Percentiles rank a stretch among this genome's conserved stretches.
Conservation (phyloP, 1,140 invertebrate genomes). For the Gonatopus flavifemur region DNA sequence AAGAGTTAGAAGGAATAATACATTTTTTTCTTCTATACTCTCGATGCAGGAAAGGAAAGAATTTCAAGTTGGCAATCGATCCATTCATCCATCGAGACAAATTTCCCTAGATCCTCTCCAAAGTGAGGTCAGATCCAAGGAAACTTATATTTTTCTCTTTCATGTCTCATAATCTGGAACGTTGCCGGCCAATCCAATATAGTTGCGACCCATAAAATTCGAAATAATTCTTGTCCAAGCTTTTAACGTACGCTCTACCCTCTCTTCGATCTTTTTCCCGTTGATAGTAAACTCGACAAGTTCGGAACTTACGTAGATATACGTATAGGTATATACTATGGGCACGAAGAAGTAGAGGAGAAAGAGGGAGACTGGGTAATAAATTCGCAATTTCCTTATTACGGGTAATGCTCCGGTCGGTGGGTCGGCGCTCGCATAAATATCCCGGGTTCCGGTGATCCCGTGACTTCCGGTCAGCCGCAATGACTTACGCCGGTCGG, state of each 20-base stretch:
- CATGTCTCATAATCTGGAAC: conserved; percentile 31
- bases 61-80: no score
- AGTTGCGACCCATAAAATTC: conserved; percentile 42
- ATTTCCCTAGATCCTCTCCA: no score
- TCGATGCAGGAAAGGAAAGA: no score
- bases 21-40: no score
- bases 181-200: conserved; percentile 33
- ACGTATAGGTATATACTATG: no score
- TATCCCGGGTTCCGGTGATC: conserved; percentile 58
- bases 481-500: conserved; percentile 47
- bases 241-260: no score
- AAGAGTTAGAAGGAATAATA: neutral
- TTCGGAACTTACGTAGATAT: no score
- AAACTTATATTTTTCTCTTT: neutral
- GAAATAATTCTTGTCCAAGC: conserved; percentile 39
- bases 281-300: no score
- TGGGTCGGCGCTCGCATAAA: conserved; percentile 55
- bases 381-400: conserved; percentile 62
- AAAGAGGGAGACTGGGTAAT: conserved; percentile 40
- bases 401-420: conserved; percentile 58
- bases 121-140: neutral
- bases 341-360: neutral
- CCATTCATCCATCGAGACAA: no score
- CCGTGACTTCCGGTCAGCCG: conserved; percentile 50
- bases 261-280: conserved; percentile 11